Percentiles rank a stretch among this genome's conserved stretches.
These are phyloP conservation scores for Calameuta idolon DNA, from an alignment of 2,888 invertebrate species.

Conservation along the genomic window DNA sequence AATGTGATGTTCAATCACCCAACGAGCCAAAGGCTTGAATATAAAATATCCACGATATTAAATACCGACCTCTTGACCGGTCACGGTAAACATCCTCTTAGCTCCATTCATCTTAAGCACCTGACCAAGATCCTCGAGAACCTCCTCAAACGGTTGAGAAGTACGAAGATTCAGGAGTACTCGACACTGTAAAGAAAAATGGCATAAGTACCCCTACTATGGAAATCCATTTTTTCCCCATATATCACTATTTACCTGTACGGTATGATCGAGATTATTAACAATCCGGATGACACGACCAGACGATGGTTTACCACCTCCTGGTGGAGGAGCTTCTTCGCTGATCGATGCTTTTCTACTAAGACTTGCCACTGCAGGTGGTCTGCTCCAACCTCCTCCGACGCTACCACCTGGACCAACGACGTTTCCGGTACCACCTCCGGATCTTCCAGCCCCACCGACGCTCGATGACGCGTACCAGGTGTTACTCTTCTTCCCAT, in stretches of 20 bases:
- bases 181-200: constrained; percentile 76
- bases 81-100: constrained; percentile 91
- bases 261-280: constrained; percentile 92
- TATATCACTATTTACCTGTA: constrained; percentile 74
- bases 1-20: too few relatives aligned
- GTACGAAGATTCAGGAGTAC: constrained; percentile 92
- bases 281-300: constrained; percentile 92
- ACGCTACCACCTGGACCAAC: constrained; percentile 47
- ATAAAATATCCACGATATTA: background rate
- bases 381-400: constrained; percentile 73
- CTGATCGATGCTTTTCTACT: constrained; percentile 87
- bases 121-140: constrained; percentile 91
- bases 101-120: constrained; percentile 92
- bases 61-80: constrained; percentile 85
- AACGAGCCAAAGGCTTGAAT: too few relatives aligned
- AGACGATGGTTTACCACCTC: constrained; percentile 80
- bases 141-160: constrained; percentile 94
- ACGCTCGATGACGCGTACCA: constrained; percentile 79
- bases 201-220: too few relatives aligned
- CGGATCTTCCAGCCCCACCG: constrained; percentile 43
- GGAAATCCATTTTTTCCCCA: background rate
- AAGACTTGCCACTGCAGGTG: constrained; percentile 70
- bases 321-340: constrained; percentile 81
- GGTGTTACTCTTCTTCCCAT: constrained; percentile 91
- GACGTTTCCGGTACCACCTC: constrained; percentile 58